Percentiles rank a stretch among this genome's conserved stretches.
These are phyloP conservation scores for Cheracebus regulus DNA, from an alignment of 2,797 vertebrate genomes.

Conservation along the genomic window DNA sequence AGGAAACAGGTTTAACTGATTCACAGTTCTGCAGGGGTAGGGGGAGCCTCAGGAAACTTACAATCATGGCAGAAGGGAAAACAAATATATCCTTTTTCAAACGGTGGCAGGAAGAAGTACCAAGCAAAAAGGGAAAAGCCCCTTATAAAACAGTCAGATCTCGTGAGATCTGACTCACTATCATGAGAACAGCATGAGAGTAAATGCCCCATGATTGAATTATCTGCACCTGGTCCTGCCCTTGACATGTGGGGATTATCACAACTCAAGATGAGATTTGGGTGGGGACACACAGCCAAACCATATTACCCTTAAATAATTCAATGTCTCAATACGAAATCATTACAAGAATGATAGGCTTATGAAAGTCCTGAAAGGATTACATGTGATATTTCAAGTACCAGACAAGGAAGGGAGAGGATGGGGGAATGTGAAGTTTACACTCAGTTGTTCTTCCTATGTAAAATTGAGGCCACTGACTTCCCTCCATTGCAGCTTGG, in stretches of 20 bases:
- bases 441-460: background rate
- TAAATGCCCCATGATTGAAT: background rate
- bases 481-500: rapidly evolving
- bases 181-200: background rate
- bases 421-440: too few relatives aligned
- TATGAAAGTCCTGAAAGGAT: background rate
- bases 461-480: background rate
- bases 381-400: background rate
- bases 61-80: background rate
- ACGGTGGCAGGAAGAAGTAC: background rate
- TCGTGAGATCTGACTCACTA: background rate
- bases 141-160: background rate
- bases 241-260: background rate
- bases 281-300: background rate
- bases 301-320: background rate
- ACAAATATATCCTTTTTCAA: background rate
- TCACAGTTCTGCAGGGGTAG: background rate
- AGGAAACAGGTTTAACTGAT: background rate
- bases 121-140: background rate
- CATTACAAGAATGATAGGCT: background rate
- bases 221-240: background rate
- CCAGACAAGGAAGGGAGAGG: background rate
- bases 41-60: background rate
- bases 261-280: background rate
- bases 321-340: background rate